These are phyloP conservation scores for Parnassius orleans DNA, from an alignment of 2,888 invertebrate species.

Conservation along the genomic window DNA sequence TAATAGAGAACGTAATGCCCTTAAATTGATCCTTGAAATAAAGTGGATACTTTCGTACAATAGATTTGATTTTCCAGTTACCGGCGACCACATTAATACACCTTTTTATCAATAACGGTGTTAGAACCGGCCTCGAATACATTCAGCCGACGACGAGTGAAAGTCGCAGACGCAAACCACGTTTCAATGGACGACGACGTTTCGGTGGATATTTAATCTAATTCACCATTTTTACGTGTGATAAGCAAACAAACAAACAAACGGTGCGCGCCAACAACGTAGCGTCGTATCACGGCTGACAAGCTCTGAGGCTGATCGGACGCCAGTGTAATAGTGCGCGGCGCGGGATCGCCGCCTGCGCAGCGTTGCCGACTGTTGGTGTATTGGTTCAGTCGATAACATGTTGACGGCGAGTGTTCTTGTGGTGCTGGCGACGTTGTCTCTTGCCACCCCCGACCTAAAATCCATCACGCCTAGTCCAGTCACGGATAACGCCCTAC, in stretches of 20 bases:
- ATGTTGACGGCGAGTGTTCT: conserved; percentile 62
- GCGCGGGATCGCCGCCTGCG: conserved; percentile 46
- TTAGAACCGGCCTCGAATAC: conserved; percentile 63
- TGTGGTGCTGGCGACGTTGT: conserved; percentile 54
- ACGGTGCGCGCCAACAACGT: conserved; percentile 42
- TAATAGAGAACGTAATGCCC: conserved; percentile 22
- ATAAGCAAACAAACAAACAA: conserved; percentile 64
- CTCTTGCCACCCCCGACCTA: conserved; percentile 36
- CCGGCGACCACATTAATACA: conserved; percentile 53
- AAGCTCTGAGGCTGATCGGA: conserved; percentile 41
- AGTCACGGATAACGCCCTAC: conserved; percentile 51
- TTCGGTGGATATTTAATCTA: conserved; percentile 36
- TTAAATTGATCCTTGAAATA: conserved; percentile 24
- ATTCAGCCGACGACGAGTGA: conserved; percentile 62
- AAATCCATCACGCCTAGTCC: conserved; percentile 26
- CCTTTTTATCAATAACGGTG: conserved; percentile 71
- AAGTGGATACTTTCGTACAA: conserved; percentile 25
- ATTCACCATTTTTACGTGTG: conserved; percentile 44
- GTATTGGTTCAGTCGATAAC: conserved; percentile 47
- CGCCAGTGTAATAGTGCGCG: conserved; percentile 62
- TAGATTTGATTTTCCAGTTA: conserved; percentile 38
- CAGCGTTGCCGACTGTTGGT: conserved; percentile 32
- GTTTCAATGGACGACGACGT: conserved; percentile 61
- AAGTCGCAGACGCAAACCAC: conserved; percentile 72
- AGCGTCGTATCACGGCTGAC: conserved; percentile 52